Evolutionary conservation across 2,797 vertebrate species (phyloP), one percentile per base, ranked within the genome.

Genomic region (Erpetoichthys calabaricus): DNA sequence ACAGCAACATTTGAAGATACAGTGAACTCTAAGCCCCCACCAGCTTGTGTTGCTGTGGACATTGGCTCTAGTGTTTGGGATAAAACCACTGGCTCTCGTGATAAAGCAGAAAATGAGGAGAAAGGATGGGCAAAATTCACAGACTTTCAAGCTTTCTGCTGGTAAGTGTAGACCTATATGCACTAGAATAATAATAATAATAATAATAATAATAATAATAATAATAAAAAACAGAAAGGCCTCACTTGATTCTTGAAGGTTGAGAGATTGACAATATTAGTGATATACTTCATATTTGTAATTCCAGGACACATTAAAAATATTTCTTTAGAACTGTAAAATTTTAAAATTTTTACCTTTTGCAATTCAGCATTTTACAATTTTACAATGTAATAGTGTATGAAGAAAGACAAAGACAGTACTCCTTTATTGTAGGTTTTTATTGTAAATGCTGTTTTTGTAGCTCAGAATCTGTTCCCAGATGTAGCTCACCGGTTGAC

Each of bases 71-170:
- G 76, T 7, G 65, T 85, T 44, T 82, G 95, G 92, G 86, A 85
- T 57, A 56, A 73, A 57, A 9, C 64, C 47, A 56, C 77, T 6
- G 56, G 79, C 6, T 61, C 55, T 2, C 25, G 25, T 25, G 25
- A 25, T 25, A 25, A 25, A 25, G 25, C 25, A 25, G 25, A 25
- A 25, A 25, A 75, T 0, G 86, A 89, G 62, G 85, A 77, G 59
- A 86, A 87, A 9, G 86, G 89, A 63, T 96, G 92, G 94, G 91
- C 91, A 61, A 90, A 82, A 67, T 97, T 98, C 64, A 85, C 90
- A 0, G 89, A 93, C 78, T 94, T 96, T 70, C 91, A 95, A 71
- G 89, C 91, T 42, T 93, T 92, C 71, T 89, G 87, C 66, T 88
- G 94, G 92, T 94, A 68, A 76, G 67, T 9, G 44, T 6, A 7